These are phyloP conservation scores for Odocoileus hemionus DNA, from an alignment of 2,113 vertebrate species.

Conservation along the genomic window DNA sequence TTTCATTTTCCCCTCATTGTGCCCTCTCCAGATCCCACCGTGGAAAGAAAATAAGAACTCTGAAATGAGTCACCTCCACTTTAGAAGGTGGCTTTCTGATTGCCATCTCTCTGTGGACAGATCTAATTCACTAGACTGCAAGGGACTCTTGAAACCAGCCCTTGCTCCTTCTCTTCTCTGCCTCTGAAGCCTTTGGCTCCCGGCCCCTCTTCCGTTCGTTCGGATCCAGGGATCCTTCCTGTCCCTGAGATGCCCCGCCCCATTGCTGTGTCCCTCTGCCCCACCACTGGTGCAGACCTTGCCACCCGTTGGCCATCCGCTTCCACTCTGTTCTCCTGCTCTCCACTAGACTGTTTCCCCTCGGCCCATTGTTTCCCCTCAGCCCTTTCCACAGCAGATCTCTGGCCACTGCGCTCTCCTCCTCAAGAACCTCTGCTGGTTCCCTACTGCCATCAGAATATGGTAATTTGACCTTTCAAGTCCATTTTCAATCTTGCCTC, in stretches of 20 bases:
- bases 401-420: neutral
- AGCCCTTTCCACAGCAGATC: neutral
- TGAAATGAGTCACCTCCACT: neutral
- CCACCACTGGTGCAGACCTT: fast-evolving
- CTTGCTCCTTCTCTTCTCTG: neutral
- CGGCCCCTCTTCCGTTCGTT: neutral
- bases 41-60: neutral
- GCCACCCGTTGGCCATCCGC: fast-evolving
- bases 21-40: neutral
- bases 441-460: neutral
- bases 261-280: neutral
- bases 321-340: neutral
- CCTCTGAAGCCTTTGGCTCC: neutral
- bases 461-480: neutral
- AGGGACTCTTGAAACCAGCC: neutral
- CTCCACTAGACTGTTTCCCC: too few species aligned
- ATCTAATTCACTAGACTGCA: neutral
- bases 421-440: neutral
- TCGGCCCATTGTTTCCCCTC: fast-evolving
- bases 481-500: neutral
- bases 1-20: neutral
- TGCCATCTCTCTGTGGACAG: neutral
- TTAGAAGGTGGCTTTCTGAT: neutral
- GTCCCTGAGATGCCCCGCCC: neutral
- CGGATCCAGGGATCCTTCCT: fast-evolving